phyloP scores from a whole-genome alignment of 2,113 vertebrate species.

The Triplophysa siluroides region DNA sequence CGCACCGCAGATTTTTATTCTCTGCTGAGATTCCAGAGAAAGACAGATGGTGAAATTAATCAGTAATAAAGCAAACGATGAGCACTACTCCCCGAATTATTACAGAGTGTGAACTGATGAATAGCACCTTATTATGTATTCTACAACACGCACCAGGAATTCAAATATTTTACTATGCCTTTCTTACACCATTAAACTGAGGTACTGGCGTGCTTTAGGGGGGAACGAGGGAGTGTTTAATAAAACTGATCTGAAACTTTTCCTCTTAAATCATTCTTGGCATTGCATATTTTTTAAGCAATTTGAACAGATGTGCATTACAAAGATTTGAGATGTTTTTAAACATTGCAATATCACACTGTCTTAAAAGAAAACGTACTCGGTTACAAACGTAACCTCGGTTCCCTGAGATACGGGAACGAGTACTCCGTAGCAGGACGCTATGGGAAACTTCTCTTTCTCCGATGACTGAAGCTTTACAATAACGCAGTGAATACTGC shows the following conservation, averaged over 20 bases:
- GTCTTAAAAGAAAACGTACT: no score
- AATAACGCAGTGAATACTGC: no score
- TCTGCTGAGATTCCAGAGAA: constrained; percentile 38
- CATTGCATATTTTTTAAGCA: neutral
- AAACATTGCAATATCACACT: no score
- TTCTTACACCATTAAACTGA: constrained; percentile 43
- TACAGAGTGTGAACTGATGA: constrained; percentile 55
- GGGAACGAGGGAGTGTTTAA: constrained; percentile 6
- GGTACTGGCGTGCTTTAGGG: constrained; percentile 34
- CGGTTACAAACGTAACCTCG: no score
- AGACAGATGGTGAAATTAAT: constrained; percentile 60
- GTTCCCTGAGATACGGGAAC: no score
- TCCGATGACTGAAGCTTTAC: no score
- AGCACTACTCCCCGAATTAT: constrained; percentile 58
- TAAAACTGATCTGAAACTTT: constrained; percentile 40
- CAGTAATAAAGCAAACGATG: constrained; percentile 53
- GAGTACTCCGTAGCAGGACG: no score
- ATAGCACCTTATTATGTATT: constrained; percentile 51
- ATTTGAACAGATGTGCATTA: no score
- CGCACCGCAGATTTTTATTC: constrained; percentile 40
- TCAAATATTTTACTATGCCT: constrained; percentile 50
- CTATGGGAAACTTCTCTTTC: no score
- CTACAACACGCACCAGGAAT: constrained; percentile 57
- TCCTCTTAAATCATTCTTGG: constrained; percentile 8
- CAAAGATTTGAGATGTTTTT: no score